Conservation (phyloP, 2,113 vertebrate species). For the Platichthys flesus region DNA sequence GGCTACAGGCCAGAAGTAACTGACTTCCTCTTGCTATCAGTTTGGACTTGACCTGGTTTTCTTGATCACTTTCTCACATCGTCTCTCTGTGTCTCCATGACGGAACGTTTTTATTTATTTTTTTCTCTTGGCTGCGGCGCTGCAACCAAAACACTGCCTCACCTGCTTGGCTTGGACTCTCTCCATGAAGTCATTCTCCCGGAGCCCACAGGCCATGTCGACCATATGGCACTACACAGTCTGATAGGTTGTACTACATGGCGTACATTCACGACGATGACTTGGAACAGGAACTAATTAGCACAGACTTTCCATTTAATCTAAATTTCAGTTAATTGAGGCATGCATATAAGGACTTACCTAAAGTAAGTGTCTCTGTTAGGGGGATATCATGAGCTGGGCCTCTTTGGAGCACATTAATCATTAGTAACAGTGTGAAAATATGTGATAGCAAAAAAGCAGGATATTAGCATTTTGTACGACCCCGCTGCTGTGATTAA, state of each 20-base stretch:
- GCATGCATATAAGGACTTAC: conserved; percentile 40
- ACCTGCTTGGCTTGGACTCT: conserved; percentile 61
- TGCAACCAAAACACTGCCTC: conserved; percentile 51
- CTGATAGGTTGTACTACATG: conserved; percentile 67
- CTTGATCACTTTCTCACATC: background rate
- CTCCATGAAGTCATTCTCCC: conserved; percentile 60
- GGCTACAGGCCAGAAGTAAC: conserved; percentile 32
- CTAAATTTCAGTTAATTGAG: conserved; percentile 61
- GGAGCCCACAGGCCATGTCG: conserved; percentile 69
- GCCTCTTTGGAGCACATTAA: conserved; percentile 43
- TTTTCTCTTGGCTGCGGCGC: conserved; percentile 10
- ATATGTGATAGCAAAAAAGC: conserved; percentile 21
- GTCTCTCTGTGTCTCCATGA: background rate
- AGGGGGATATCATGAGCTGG: conserved; percentile 11
- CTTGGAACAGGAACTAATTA: conserved; percentile 70
- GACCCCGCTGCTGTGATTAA: conserved; percentile 16
- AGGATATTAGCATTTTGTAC: conserved; percentile 9
- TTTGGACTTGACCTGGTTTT: conserved; percentile 2
- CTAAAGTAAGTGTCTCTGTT: conserved; percentile 33
- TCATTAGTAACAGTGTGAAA: conserved; percentile 26
- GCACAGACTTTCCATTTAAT: conserved; percentile 60
- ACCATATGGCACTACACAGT: conserved; percentile 72
- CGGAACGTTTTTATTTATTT: background rate
- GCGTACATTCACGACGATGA: conserved; percentile 52
- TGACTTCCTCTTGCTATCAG: background rate